These are phyloP conservation scores for Enteromius radiatus DNA, from an alignment of 2,797 vertebrate genomes.

Conservation along the genomic window DNA sequence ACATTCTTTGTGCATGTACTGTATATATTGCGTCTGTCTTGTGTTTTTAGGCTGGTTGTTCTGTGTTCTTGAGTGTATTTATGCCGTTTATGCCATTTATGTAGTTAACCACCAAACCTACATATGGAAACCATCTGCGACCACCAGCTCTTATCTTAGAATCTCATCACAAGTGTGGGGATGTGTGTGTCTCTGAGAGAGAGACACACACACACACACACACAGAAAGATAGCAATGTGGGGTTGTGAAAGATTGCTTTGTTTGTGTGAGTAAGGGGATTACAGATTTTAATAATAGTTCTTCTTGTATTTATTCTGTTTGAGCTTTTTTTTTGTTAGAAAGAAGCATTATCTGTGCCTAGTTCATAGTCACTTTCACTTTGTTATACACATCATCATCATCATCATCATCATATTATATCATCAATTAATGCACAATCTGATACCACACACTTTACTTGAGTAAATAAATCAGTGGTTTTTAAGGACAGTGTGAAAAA, in stretches of 20 bases:
- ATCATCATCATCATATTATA: not conserved
- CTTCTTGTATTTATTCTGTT: not conserved
- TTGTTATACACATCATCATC: not conserved
- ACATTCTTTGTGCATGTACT: not conserved
- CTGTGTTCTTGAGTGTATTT: not conserved
- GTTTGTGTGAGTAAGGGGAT: not conserved
- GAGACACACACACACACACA: too few relatives aligned
- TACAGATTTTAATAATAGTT: not conserved
- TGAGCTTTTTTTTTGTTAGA: not conserved
- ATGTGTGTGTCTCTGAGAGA: not conserved
- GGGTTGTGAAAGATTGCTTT: not conserved
- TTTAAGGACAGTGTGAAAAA: not conserved
- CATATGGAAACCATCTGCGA: slow-evolving; percentile 29
- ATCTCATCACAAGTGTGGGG: not conserved
- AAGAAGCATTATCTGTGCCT: not conserved
- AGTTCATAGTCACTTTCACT: not conserved
- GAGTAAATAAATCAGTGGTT: not conserved
- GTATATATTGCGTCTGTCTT: not conserved
- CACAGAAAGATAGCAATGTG: not conserved
- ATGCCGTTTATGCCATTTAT: too few relatives aligned
- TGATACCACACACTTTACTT: not conserved
- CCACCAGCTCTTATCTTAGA: slow-evolving; percentile 28
- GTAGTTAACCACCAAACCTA: not conserved
- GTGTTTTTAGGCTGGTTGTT: not conserved
- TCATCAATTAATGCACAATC: not conserved